Evolutionary conservation across 1,140 invertebrate species (phyloP).

Genomic region (Pissodes strobi): DNA sequence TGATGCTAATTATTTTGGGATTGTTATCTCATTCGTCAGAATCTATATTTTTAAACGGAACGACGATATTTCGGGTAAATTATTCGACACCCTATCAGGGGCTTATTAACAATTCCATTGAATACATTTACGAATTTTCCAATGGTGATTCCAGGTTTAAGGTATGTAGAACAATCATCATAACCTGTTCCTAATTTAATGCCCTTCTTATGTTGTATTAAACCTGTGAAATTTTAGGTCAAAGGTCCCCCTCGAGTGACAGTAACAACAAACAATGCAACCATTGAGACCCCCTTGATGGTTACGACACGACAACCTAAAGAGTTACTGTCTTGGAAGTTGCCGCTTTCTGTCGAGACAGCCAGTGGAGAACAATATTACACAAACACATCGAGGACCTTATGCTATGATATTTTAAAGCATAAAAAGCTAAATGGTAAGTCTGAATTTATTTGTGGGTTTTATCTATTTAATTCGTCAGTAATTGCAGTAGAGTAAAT

Average conservation of each 20-base stretch:
- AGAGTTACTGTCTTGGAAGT: slow-evolving; percentile 69
- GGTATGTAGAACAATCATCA: not conserved
- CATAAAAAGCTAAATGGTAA: slow-evolving; percentile 18
- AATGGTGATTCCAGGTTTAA: slow-evolving; percentile 17
- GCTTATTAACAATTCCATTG: slow-evolving; percentile 11
- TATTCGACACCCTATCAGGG: slow-evolving; percentile 8
- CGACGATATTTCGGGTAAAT: slow-evolving; percentile 2
- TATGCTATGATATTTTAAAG: slow-evolving; percentile 64
- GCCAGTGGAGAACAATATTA: slow-evolving; percentile 59
- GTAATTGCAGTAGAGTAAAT: too few relatives aligned
- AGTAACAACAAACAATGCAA: slow-evolving; percentile 59
- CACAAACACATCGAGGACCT: slow-evolving; percentile 64
- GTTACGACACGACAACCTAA: slow-evolving; percentile 70
- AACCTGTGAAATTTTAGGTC: not conserved
- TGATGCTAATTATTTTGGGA: too few relatives aligned
- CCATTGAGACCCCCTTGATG: slow-evolving; percentile 64
- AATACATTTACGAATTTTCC: slow-evolving; percentile 41
- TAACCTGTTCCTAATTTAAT: not conserved
- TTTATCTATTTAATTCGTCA: too few relatives aligned
- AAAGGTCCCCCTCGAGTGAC: slow-evolving; percentile 58
- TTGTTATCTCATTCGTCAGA: not conserved
- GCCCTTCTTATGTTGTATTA: not conserved
- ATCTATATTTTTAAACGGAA: slow-evolving; percentile 2
- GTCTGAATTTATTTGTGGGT: too few relatives aligned
- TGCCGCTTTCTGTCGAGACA: slow-evolving; percentile 65